These are phyloP conservation scores for Penaeus indicus DNA, from an alignment of 1,140 invertebrate species.

Conservation along the genomic window DNA sequence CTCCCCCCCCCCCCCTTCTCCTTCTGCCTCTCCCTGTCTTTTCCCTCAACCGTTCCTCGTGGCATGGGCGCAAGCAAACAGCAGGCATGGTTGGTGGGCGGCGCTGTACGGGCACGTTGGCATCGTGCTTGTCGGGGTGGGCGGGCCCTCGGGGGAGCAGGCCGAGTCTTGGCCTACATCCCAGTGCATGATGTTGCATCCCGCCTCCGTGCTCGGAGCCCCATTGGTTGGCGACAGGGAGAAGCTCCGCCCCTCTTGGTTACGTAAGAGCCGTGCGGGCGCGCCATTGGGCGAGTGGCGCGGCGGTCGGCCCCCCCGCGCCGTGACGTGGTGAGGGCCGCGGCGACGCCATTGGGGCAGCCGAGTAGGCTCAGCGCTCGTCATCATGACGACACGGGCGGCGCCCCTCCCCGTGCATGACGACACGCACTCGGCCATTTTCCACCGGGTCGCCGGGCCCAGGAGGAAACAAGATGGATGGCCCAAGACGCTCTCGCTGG, in stretches of 20 bases:
- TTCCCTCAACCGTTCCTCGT: conserved; percentile 6
- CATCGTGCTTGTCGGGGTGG: no score
- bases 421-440: conserved; percentile 49
- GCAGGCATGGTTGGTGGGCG: no score
- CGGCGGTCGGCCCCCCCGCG: not conserved
- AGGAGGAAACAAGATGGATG: conserved; percentile 53
- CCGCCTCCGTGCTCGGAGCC: not conserved
- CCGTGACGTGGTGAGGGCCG: conserved; percentile 19
- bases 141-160: not conserved
- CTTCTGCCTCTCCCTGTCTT: not conserved
- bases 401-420: conserved; percentile 54
- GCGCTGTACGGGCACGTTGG: no score
- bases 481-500: conserved; percentile 10
- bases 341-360: conserved; percentile 40
- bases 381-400: conserved; percentile 32
- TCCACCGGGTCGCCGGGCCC: conserved; percentile 33
- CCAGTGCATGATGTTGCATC: conserved; percentile 52
- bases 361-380: conserved; percentile 38
- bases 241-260: conserved; percentile 40
- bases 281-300: conserved; percentile 37
- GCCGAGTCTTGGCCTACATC: conserved; percentile 19
- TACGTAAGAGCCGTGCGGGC: conserved; percentile 36
- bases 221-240: conserved; percentile 26
- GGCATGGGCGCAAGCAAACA: conserved; percentile 7
- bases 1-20: not conserved